These are phyloP conservation scores for Rotaria magnacalcarata DNA, from an alignment of 2,888 invertebrate species.

Conservation along the genomic window DNA sequence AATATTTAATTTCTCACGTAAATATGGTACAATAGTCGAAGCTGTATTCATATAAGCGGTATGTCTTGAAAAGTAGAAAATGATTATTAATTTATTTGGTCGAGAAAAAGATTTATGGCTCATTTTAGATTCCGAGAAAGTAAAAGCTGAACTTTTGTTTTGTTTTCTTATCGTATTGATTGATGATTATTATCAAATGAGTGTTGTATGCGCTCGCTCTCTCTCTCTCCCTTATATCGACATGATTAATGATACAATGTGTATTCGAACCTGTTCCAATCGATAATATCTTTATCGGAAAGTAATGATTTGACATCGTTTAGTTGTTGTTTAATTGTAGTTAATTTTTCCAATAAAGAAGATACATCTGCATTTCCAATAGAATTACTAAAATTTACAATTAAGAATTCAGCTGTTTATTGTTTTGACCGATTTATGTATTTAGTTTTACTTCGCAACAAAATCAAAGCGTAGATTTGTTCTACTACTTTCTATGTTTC, in stretches of 20 bases:
- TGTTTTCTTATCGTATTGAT: neutral
- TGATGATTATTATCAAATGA: neutral
- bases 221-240: neutral
- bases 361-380: neutral
- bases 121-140: no score
- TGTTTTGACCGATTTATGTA: no score
- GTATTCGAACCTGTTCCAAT: slow-evolving; percentile 8
- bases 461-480: neutral
- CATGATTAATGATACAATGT: neutral
- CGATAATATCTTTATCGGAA: slow-evolving; percentile 3
- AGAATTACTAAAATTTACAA: neutral
- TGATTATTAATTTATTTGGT: no score
- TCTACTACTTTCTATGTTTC: neutral
- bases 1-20: slow-evolving; percentile 29
- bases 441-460: neutral
- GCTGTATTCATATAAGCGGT: neutral
- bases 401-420: neutral
- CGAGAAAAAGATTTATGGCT: no score
- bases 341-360: neutral
- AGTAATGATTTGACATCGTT: neutral
- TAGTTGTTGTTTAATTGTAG: neutral
- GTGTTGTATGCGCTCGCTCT: neutral
- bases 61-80: neutral
- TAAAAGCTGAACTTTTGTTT: neutral
- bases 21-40: slow-evolving; percentile 19